phyloP scores from a whole-genome alignment of 2,113 vertebrate species.

The Colinus virginianus region DNA sequence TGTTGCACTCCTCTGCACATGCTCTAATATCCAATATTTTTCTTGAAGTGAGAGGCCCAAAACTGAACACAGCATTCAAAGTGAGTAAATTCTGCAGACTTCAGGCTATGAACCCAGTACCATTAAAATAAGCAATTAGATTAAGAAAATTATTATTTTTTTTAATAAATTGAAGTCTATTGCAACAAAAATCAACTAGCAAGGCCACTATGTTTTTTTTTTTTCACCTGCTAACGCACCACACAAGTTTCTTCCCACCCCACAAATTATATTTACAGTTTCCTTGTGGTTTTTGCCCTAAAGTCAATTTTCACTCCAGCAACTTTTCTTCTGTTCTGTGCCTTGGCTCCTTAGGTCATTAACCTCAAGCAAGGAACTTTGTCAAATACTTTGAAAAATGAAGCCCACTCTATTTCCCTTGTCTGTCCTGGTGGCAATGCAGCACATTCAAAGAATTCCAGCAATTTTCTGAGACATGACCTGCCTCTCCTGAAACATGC shows the following conservation, averaged over 20 bases:
- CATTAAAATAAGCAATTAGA: neutral
- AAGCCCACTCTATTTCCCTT: conserved; percentile 44
- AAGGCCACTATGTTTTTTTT: conserved; percentile 2
- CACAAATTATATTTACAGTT: conserved; percentile 57
- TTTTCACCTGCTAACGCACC: neutral
- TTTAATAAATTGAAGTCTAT: neutral
- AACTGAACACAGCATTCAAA: too few relatives aligned
- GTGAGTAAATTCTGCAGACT: neutral
- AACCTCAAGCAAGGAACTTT: conserved; percentile 63
- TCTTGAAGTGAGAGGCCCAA: too few relatives aligned
- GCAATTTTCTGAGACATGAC: conserved; percentile 41
- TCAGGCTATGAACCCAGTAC: neutral
- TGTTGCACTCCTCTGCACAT: too few relatives aligned
- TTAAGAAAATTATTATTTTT: neutral
- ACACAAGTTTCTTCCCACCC: conserved; percentile 15
- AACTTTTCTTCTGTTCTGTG: conserved; percentile 56
- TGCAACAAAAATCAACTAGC: neutral
- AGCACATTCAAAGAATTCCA: conserved; percentile 62
- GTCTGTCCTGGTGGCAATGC: conserved; percentile 51
- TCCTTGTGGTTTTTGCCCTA: conserved; percentile 51
- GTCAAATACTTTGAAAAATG: conserved; percentile 61
- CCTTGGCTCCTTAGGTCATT: conserved; percentile 60
- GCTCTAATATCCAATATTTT: too few relatives aligned
- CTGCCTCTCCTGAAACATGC: conserved; percentile 56
- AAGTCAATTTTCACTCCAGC: conserved; percentile 68